A percentile compares a stretch with the other conserved stretches of the same genome.
These are phyloP conservation scores for Agriopis leucophaearia DNA, from an alignment of 2,888 invertebrate genomes.

Conservation along the genomic window DNA sequence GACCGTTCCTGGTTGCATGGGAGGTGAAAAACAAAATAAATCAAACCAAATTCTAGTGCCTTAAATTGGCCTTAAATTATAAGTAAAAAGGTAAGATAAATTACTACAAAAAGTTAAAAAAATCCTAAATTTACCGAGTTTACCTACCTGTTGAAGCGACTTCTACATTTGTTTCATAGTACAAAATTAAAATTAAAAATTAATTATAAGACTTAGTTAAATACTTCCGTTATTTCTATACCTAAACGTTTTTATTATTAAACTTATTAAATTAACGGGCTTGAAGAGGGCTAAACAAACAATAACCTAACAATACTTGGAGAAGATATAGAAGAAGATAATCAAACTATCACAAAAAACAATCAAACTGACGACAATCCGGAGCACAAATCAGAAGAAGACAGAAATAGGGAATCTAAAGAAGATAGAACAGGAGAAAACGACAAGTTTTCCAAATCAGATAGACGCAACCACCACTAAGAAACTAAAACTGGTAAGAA, in stretches of 20 bases:
- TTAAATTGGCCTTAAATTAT: slow-evolving; percentile 87
- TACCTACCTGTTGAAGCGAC: slow-evolving; percentile 83
- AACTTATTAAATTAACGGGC: slow-evolving; percentile 76
- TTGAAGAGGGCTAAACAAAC: slow-evolving; percentile 72
- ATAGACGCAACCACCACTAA: slow-evolving; percentile 44
- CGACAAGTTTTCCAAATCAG: slow-evolving; percentile 38
- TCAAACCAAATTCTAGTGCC: slow-evolving; percentile 80
- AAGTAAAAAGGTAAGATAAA: slow-evolving; percentile 84
- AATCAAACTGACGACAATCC: slow-evolving; percentile 35
- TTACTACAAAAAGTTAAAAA: slow-evolving; percentile 69
- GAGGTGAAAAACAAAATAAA: slow-evolving; percentile 74
- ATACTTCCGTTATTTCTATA: slow-evolving; percentile 82
- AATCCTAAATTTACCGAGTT: slow-evolving; percentile 79
- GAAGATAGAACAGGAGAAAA: slow-evolving; percentile 44
- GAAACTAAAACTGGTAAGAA: slow-evolving; percentile 38
- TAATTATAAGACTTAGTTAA: slow-evolving; percentile 84
- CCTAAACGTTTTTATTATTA: slow-evolving; percentile 82
- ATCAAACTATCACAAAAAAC: slow-evolving; percentile 13
- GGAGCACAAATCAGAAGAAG: slow-evolving; percentile 41
- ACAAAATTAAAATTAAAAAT: slow-evolving; percentile 85
- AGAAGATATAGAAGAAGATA: slow-evolving; percentile 52
- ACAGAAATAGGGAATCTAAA: slow-evolving; percentile 50
- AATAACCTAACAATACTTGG: slow-evolving; percentile 69
- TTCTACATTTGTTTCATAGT: slow-evolving; percentile 86
- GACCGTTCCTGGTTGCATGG: slow-evolving; percentile 75